Evolutionary conservation across 2,797 vertebrate species (phyloP), one percentile per base, ranked within the genome.

Genomic region (Sebastes cheni): DNA sequence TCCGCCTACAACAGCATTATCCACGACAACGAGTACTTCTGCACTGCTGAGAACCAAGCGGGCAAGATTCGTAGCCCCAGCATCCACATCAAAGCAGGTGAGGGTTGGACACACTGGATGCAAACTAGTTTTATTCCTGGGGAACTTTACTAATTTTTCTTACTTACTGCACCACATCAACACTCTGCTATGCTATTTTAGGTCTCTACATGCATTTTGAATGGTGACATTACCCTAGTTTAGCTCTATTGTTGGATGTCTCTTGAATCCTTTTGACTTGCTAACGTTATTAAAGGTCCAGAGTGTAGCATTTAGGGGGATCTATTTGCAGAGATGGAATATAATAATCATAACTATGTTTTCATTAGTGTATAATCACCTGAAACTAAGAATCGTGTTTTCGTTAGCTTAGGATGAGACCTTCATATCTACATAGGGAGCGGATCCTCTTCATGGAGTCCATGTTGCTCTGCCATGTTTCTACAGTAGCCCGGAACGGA

Each of bases 21-120:
- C 94, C 98, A 99, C 70, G 97, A 99, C 96, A 99, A 99, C 91
- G 98, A 99, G 96, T 99, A 99, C 94, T 99, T 99, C 96, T 99
- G 98, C 94, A 99, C 98, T 8, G 98, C 98, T 56, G 98, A 99
- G 96, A 99, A 99, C 88, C 96, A 97, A 75, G 98, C 97, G 60
- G 98, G 98, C 90, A 99, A 98, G 93, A 99, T 99, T 91, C 97
- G 98, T 91, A 99, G 98, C 95, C 98, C 98, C 68, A 98, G 97
- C 80, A 99, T 99, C 95, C 98, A 96, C 86, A 95, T 99, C 89
- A 99, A 99, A 98, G 98, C 98, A 97, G 98, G 98, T 99, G 74
- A 95, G 95, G 12, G 8, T 29, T 23, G 29, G 81, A 60, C 50
- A 66, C 61, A 12, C 16, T 16, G 4, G 5, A 39, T n/a, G 39